Evolutionary conservation across 2,113 vertebrate species (phyloP).

Genomic region (Halcyon senegalensis): DNA sequence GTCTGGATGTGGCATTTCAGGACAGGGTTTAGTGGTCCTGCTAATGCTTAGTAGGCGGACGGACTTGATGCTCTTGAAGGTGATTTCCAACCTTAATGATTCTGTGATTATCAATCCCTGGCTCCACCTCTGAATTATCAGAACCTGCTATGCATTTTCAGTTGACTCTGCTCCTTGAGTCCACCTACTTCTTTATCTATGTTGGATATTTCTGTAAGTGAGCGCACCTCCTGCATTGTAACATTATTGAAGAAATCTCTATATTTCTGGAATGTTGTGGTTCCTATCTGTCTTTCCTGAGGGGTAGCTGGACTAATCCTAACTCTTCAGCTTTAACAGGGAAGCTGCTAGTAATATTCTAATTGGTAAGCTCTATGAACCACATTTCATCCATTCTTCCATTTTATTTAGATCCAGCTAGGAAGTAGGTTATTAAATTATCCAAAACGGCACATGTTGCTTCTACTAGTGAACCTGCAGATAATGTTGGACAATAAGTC

Average conservation of each 20-base stretch:
- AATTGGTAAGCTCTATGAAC: background rate
- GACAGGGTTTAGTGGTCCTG: too few species aligned
- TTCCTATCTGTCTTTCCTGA: background rate
- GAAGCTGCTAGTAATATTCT: background rate
- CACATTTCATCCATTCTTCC: background rate
- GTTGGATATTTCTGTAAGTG: background rate
- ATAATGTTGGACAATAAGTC: background rate
- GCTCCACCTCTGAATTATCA: background rate
- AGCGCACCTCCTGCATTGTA: accelerated
- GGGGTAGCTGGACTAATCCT: background rate
- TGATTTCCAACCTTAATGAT: too few species aligned
- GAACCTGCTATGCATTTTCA: background rate
- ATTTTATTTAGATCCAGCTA: background rate
- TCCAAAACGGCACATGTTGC: accelerated
- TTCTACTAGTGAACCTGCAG: background rate
- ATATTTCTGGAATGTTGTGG: background rate
- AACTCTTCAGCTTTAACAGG: background rate
- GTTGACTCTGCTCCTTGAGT: background rate
- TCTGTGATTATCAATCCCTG: background rate
- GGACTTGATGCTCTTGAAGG: too few species aligned
- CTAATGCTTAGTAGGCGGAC: too few species aligned
- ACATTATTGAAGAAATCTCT: background rate
- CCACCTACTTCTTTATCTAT: background rate
- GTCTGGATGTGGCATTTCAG: too few species aligned
- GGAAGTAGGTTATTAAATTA: background rate